Base-by-base conservation (phyloP, 2,797 vertebrate species). In the Channa striata region DNA sequence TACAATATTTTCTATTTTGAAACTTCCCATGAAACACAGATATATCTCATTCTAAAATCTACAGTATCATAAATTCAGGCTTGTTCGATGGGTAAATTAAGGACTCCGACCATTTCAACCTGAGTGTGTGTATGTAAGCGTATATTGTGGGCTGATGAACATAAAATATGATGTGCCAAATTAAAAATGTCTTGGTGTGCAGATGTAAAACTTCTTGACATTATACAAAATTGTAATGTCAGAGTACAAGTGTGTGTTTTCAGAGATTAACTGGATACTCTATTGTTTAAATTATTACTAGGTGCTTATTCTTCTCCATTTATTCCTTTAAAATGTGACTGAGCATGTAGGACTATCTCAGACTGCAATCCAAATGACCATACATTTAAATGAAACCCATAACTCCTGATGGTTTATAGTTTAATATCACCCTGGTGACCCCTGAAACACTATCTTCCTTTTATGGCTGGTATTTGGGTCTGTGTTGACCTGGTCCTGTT, bases 161-260 rank as follows among this genome's bases (percentile, higher is more conserved):
- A 39, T 68, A 33, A 79, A 82, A 77, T 57, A 66, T 44, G 5
- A 83, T 77, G 89, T 92, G 88, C 88, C 90, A 91, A 87, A 87
- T 65, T 50, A 48, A 42, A 49, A 53, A 47, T 6, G 1, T 6
- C 34, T 47, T 3, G n/a, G 34, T 75, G 17, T 68, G 42, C 40
- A 58, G 39, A 21, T 49, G 46, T 65, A 30, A 49, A 57, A 5
- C 0, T 6, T 13, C n/a, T 47, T 52, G 44, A 20, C 11, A 20
- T 46, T 3, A 65, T 62, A 46, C 8, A 2, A 20, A 2, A 52
- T 49, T 70, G 21, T 68, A n/a, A 63, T 71, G 42, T 51, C 33
- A 48, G 30, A 59, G 59, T 74, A 48, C 50, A 57, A 13, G 16
- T 9, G 40, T 64, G 39, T 33, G 33, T 72, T 66, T 61, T 56